phyloP scores from a whole-genome alignment of 2,113 vertebrate species.

The human region GRCh38 chr17:19510001-19510500 shows the following conservation, averaged over 20 bases:
- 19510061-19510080: no score
- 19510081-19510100: no score
- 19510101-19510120: background rate
- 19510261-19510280: background rate
- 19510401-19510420: background rate
- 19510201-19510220: background rate
- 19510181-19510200: background rate
- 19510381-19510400: background rate
- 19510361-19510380: background rate
- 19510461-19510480: no score
- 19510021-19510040: no score
- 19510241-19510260: background rate
- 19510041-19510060: no score
- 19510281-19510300: background rate
- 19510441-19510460: no score
- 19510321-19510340: background rate
- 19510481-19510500: no score
- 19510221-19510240: background rate
- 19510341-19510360: background rate
- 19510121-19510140: background rate
- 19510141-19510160: background rate
- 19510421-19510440: background rate
- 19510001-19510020: no score
- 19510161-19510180: background rate
- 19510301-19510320: background rate